A percentile compares a stretch with the other conserved stretches of the same genome.
Evolutionary conservation across 2,888 invertebrate species (phyloP).

Genomic region (Stomorhina lunata): DNA sequence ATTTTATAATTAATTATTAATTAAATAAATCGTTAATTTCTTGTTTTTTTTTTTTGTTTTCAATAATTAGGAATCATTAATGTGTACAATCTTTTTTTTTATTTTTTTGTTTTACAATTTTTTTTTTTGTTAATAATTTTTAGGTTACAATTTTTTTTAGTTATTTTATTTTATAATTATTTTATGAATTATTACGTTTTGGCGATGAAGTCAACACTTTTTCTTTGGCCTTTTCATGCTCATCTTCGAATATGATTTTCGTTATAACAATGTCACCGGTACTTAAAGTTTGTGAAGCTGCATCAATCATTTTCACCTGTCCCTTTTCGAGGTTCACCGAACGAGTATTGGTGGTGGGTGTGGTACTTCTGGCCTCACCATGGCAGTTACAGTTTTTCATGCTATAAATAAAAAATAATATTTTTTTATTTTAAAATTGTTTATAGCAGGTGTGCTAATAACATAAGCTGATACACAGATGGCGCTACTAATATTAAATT

Average conservation of each 20-base stretch:
- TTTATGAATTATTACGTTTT: conserved; percentile 76
- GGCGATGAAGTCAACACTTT: conserved; percentile 81
- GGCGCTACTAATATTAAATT: too few species aligned
- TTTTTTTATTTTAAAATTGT: neutral
- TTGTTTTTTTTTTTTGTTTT: conserved; percentile 6
- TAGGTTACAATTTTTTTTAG: conserved; percentile 23
- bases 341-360: conserved; percentile 68
- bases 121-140: conserved; percentile 45
- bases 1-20: conserved; percentile 34
- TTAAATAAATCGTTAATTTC: conserved; percentile 36
- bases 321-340: conserved; percentile 68
- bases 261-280: conserved; percentile 96
- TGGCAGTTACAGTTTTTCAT: conserved; percentile 78
- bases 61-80: conserved; percentile 61
- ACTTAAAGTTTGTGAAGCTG: conserved; percentile 90
- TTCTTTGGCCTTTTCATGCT: conserved; percentile 82
- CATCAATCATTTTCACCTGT: conserved; percentile 79
- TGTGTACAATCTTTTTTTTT: conserved; percentile 35
- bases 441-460: neutral
- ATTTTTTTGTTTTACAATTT: conserved; percentile 63
- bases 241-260: conserved; percentile 85
- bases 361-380: conserved; percentile 73
- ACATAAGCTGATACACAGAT: too few species aligned
- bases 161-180: conserved; percentile 12
- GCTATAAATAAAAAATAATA: conserved; percentile 68